A percentile compares a stretch with the other conserved stretches of the same genome.
These are phyloP conservation scores for Scelioninae gen. 2 DNA, from an alignment of 2,888 invertebrate species.

Conservation along the genomic window DNA sequence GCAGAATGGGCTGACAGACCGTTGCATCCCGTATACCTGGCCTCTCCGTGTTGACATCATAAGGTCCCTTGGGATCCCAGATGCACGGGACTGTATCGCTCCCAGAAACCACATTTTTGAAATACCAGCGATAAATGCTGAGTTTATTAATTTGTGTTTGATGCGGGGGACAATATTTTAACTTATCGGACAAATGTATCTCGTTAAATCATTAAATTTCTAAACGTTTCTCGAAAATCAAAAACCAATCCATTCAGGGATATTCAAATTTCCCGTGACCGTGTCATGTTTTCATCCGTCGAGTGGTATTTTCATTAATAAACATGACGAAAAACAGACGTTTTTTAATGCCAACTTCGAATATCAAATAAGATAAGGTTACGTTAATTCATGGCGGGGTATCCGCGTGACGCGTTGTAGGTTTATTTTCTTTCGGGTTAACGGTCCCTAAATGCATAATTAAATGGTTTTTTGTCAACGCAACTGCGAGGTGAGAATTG, in stretches of 20 bases:
- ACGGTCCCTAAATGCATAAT: too few relatives aligned
- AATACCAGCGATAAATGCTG: conserved; percentile 68
- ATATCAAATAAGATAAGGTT: background rate
- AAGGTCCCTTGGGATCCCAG: conserved; percentile 60
- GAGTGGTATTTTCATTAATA: conserved; percentile 33
- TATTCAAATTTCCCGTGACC: conserved; percentile 32
- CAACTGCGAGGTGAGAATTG: too few relatives aligned
- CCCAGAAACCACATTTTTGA: conserved; percentile 73
- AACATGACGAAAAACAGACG: conserved; percentile 21
- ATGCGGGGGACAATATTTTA: conserved; percentile 36
- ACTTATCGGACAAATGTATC: conserved; percentile 48
- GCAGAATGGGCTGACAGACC: conserved; percentile 70
- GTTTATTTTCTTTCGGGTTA: too few relatives aligned
- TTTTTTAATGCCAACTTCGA: background rate
- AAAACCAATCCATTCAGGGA: conserved; percentile 15
- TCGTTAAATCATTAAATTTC: conserved; percentile 37
- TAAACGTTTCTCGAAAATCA: conserved; percentile 24
- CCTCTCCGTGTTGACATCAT: conserved; percentile 46
- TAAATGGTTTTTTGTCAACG: too few relatives aligned
- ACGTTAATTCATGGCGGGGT: background rate
- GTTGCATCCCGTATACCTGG: conserved; percentile 67
- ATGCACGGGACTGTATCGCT: conserved; percentile 66
- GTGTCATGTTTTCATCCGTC: conserved; percentile 20
- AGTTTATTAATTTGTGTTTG: conserved; percentile 72
- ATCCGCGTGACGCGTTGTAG: background rate